Conservation (phyloP, 2,888 invertebrate species). For the Andrena trimmerana region DNA sequence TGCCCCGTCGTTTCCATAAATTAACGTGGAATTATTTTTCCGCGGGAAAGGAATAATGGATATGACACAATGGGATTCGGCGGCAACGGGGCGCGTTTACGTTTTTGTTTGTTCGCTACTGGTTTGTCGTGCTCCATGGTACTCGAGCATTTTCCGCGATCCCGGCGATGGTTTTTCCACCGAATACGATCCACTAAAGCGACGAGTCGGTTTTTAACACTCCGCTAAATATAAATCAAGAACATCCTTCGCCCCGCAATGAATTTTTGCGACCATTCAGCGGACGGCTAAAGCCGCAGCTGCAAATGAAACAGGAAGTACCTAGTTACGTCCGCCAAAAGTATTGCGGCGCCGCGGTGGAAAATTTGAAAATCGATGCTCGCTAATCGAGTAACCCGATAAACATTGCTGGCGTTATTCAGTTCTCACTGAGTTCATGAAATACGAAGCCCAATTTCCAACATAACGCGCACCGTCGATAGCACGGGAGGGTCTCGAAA, state of each 20-base stretch:
- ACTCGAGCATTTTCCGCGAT: not conserved
- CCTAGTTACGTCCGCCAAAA: slow-evolving; percentile 1
- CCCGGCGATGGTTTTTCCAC: slow-evolving; percentile 10
- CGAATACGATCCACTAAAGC: slow-evolving; percentile 13
- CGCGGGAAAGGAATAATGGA: slow-evolving; percentile 28
- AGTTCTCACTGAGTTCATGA: slow-evolving; percentile 2
- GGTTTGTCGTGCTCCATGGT: not conserved
- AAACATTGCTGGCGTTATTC: slow-evolving; percentile 9
- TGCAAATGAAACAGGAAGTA: not conserved
- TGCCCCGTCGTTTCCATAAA: slow-evolving; percentile 44
- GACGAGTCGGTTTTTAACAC: not conserved
- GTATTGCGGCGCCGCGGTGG: not conserved
- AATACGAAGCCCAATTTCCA: slow-evolving; percentile 49
- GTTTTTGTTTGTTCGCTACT: slow-evolving; percentile 10
- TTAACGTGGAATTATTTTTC: slow-evolving; percentile 42
- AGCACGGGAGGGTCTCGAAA: not conserved
- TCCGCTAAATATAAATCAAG: not conserved
- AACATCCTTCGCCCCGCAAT: not conserved
- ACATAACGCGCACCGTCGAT: not conserved
- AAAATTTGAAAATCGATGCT: slow-evolving; percentile 21
- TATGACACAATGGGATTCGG: slow-evolving; percentile 18
- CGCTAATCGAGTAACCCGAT: not conserved
- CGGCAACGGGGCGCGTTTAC: not conserved
- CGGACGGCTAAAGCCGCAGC: not conserved
- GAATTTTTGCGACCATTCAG: not conserved